A percentile compares a stretch with the other conserved stretches of the same genome.
Evolutionary conservation across 2,797 vertebrate genomes (phyloP).

Genomic region (Syndactyla subalaris): DNA sequence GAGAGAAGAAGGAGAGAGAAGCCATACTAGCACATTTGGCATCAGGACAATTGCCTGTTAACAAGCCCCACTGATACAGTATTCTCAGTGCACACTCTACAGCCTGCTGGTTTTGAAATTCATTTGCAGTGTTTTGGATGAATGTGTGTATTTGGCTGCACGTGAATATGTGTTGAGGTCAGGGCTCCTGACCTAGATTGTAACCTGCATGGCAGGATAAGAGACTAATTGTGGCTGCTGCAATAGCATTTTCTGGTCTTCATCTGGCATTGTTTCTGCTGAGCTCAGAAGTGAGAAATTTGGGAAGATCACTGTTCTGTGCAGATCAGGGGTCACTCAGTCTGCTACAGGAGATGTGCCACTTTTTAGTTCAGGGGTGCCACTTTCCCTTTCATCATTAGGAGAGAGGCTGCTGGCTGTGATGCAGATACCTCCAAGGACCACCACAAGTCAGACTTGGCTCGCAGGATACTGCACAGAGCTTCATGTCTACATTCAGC

Average conservation of each 20-base stretch:
- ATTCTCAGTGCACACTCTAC: neutral
- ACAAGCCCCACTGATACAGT: neutral
- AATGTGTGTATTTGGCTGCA: neutral
- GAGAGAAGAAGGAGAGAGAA: neutral
- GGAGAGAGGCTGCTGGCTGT: neutral
- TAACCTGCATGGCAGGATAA: neutral
- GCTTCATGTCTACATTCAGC: neutral
- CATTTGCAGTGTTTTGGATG: neutral
- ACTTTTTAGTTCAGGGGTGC: neutral
- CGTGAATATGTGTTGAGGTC: neutral
- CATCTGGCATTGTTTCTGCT: neutral
- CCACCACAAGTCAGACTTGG: neutral
- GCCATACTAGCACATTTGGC: neutral
- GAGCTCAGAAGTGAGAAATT: neutral
- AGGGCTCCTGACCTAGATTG: conserved; percentile 34
- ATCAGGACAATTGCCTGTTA: neutral
- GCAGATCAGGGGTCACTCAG: neutral
- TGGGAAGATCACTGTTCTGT: neutral
- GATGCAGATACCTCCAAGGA: neutral
- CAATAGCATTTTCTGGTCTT: neutral
- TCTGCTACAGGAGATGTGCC: neutral
- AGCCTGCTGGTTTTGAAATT: conserved; percentile 2
- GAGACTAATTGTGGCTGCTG: conserved; percentile 5
- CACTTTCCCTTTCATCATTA: neutral
- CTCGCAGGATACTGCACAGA: neutral